Base-by-base conservation (phyloP, 2,113 vertebrate genomes). In the Xiphophorus hellerii region DNA sequence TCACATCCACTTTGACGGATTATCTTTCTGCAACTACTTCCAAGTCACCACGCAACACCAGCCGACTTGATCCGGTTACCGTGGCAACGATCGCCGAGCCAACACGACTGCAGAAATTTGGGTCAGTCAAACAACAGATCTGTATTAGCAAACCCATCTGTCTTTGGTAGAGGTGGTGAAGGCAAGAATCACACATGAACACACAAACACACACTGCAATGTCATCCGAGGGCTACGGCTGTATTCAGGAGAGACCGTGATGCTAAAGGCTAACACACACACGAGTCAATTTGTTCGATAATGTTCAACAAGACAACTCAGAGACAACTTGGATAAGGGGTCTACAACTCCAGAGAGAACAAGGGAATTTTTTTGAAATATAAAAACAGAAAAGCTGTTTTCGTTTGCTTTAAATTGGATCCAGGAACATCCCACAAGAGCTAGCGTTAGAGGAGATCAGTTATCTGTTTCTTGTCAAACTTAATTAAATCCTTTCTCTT, bases 71-170 rank as follows among this genome's bases (percentile, higher is more conserved):
- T 62, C 62, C 11, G 0, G 85, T 84, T 86, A 69, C 89, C 68
- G n/a, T 80, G 73, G 84, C 71, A 84, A 86, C 77, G 29, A 66
- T 54, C 0, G 39, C 0, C 2, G 66, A 80, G 81, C 85, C 71
- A 80, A 84, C 66, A 63, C 63, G 76, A 80, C 78, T 62, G 63
- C 65, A 39, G 58, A 77, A 83, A 90, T 86, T 75, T 89, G 89
- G 87, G 85, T 89, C 89, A 88, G 31, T 42, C 42, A n/a, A 62
- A 81, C 75, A 29, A 60, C 77, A 76, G 81, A 86, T 87, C 80
- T 87, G 80, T 31, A n/a, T 81, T 76, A 25, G 81, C 81, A 77
- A 87, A 91, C 84, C 85, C 79, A 86, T 86, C 84, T 83, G 89
- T 79, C 79, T 68, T 84, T 78, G 81, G 25, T 58, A 10, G 25